Evolutionary conservation across 2,888 invertebrate species (phyloP).

Genomic region (Rhyacophila evoluta): DNA sequence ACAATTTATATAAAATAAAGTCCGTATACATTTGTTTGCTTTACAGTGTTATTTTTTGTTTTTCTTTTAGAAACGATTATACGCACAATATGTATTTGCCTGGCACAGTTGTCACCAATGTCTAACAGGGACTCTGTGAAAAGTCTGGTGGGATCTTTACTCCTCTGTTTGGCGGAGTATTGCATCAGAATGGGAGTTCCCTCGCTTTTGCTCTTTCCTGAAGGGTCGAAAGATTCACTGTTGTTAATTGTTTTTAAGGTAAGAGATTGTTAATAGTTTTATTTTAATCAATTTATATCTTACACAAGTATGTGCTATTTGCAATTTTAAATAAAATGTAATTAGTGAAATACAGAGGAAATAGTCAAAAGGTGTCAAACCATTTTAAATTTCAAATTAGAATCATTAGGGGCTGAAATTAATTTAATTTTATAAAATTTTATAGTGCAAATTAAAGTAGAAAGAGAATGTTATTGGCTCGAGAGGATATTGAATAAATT

Average conservation of each 20-base stretch:
- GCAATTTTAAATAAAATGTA: too few relatives aligned
- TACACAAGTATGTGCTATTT: too few relatives aligned
- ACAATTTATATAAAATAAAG: too few relatives aligned
- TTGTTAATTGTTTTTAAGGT: constrained; percentile 82
- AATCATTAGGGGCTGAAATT: too few relatives aligned
- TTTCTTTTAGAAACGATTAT: constrained; percentile 68
- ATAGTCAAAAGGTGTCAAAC: too few relatives aligned
- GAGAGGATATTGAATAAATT: too few relatives aligned
- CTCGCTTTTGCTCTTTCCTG: constrained; percentile 72
- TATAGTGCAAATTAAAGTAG: too few relatives aligned
- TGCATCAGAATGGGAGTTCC: constrained; percentile 85
- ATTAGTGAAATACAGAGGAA: too few relatives aligned
- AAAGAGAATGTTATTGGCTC: too few relatives aligned
- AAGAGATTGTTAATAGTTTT: background rate
- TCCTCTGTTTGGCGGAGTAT: constrained; percentile 94
- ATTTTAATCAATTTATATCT: background rate
- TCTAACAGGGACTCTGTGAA: constrained; percentile 73
- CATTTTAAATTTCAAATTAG: too few relatives aligned
- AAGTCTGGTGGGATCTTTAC: constrained; percentile 81
- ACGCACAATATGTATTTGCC: constrained; percentile 69
- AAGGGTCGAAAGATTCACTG: constrained; percentile 63
- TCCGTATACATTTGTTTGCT: too few relatives aligned
- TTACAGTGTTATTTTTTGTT: constrained; percentile 61
- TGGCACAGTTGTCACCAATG: constrained; percentile 66
- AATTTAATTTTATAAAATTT: too few relatives aligned